phyloP scores from a whole-genome alignment of 53 echinoderm and acorn worm species.

The Crossaster papposus region DNA sequence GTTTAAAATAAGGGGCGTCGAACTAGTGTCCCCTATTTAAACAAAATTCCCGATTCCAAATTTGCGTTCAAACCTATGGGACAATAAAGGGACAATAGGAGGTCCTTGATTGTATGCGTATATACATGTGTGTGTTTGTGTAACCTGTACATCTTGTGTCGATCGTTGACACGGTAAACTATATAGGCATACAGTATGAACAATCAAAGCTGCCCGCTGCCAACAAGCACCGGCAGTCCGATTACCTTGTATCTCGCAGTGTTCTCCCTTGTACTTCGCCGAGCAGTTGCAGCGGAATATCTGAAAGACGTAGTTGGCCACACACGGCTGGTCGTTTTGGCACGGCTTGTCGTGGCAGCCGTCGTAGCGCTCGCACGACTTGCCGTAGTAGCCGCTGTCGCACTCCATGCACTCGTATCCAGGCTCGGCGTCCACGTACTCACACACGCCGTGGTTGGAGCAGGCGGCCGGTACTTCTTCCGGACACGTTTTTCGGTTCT shows the following conservation, averaged over 20 bases:
- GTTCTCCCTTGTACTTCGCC: slow-evolving; percentile 21
- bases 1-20: too few relatives aligned
- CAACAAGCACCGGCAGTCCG: too few relatives aligned
- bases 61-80: too few relatives aligned
- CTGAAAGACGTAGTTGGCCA: slow-evolving; percentile 30
- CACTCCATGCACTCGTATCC: slow-evolving; percentile 70
- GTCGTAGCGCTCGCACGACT: slow-evolving; percentile 65
- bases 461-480: slow-evolving; percentile 42
- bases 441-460: slow-evolving; percentile 60
- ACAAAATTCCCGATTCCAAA: too few relatives aligned
- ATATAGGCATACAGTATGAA: too few relatives aligned
- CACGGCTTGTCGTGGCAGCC: slow-evolving; percentile 74
- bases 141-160: too few relatives aligned
- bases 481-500: slow-evolving; percentile 62
- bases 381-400: slow-evolving; percentile 70
- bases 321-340: slow-evolving; percentile 67
- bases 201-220: too few relatives aligned
- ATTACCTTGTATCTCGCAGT: slow-evolving; percentile 54
- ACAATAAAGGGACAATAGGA: too few relatives aligned
- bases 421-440: slow-evolving; percentile 64
- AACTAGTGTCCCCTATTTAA: too few relatives aligned
- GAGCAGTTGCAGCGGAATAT: slow-evolving; percentile 45
- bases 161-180: too few relatives aligned
- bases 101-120: too few relatives aligned
- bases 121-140: too few relatives aligned